Conservation (phyloP, 2,888 invertebrate genomes). For the Drosophila bunnanda region DNA sequence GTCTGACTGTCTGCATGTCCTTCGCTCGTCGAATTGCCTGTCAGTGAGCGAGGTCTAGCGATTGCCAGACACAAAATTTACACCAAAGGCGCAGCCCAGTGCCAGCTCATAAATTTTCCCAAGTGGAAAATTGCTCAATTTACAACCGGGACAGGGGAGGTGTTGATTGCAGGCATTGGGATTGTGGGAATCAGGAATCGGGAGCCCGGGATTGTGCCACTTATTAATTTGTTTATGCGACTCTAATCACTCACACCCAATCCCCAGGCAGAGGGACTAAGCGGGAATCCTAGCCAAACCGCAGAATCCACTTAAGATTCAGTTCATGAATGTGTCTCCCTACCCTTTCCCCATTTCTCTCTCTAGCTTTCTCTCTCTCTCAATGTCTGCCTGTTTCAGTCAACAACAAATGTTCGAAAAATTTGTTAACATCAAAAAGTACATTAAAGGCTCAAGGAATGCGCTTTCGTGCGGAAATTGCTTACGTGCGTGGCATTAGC, state of each 20-base stretch:
- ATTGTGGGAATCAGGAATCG: not conserved
- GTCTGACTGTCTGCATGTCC: constrained; percentile 13
- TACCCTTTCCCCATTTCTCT: not conserved
- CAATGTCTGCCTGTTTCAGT: constrained; percentile 20
- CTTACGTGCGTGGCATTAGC: constrained; percentile 81
- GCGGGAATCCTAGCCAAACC: constrained; percentile 7
- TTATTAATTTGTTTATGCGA: constrained; percentile 68
- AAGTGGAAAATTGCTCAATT: constrained; percentile 65
- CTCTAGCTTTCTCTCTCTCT: not conserved
- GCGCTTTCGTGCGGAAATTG: constrained; percentile 81
- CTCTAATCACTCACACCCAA: constrained; percentile 68
- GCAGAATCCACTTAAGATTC: constrained; percentile 58
- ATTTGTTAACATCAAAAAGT: constrained; percentile 80
- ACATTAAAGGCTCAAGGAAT: constrained; percentile 79
- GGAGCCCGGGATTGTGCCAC: constrained; percentile 16
- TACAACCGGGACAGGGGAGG: constrained; percentile 45
- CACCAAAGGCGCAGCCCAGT: constrained; percentile 37
- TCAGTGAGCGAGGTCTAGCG: constrained; percentile 36
- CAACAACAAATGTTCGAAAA: constrained; percentile 77
- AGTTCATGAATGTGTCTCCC: constrained; percentile 41
- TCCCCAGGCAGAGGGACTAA: constrained; percentile 5
- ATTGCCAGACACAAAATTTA: constrained; percentile 49
- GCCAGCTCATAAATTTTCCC: constrained; percentile 62
- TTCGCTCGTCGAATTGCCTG: constrained; percentile 39
- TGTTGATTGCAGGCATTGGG: constrained; percentile 52